These are phyloP conservation scores for Plotosus lineatus DNA, from an alignment of 2,113 vertebrate species.

Conservation along the genomic window DNA sequence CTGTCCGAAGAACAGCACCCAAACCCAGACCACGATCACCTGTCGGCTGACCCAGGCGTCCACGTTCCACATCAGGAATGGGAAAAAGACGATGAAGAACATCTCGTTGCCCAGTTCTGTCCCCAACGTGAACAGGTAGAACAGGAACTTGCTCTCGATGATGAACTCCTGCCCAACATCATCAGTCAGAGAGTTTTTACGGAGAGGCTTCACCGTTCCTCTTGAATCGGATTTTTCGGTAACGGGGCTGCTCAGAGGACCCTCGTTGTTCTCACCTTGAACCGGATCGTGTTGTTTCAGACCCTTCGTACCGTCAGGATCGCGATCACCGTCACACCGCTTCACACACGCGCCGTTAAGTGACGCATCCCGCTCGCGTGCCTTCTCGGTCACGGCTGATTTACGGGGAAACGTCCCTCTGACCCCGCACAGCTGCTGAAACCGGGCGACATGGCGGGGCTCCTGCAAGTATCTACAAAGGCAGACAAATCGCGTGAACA, in stretches of 20 bases:
- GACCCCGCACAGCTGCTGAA: constrained; percentile 90
- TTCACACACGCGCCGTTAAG: constrained; percentile 46
- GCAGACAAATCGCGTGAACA: constrained; percentile 56
- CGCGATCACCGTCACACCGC: constrained; percentile 5
- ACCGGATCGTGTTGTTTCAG: background rate
- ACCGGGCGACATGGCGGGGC: constrained; percentile 85
- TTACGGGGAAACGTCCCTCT: constrained; percentile 66
- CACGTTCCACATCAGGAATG: constrained; percentile 94
- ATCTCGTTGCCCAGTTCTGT: constrained; percentile 97
- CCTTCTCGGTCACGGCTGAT: constrained; percentile 42
- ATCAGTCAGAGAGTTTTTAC: constrained; percentile 90
- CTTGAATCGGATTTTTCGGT: background rate
- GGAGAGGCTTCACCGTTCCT: constrained; percentile 69
- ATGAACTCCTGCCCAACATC: constrained; percentile 85
- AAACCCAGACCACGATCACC: constrained; percentile 92
- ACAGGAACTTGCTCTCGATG: constrained; percentile 84
- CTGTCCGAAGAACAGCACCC: constrained; percentile 96
- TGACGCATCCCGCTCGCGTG: constrained; percentile 21
- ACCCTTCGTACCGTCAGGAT: background rate
- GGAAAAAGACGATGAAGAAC: constrained; percentile 96
- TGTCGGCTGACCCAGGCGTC: constrained; percentile 87
- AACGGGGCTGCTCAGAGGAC: background rate
- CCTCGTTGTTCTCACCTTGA: background rate
- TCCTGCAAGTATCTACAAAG: constrained; percentile 80
- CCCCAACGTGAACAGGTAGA: constrained; percentile 90